phyloP scores from a whole-genome alignment of 2,113 vertebrate species.

The Megaleporinus macrocephalus region DNA sequence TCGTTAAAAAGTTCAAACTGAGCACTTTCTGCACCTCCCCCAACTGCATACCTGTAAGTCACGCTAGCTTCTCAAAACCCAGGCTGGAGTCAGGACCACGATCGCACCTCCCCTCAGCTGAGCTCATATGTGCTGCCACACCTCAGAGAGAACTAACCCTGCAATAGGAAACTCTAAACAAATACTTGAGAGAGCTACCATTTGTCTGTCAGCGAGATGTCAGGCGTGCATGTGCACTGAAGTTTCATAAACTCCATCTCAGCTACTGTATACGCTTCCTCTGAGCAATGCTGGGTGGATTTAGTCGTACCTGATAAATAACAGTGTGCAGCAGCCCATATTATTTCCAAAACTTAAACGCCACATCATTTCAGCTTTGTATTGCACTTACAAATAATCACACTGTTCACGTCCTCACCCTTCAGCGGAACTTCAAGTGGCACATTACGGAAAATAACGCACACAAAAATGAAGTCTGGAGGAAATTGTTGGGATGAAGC shows the following conservation, averaged over 20 bases:
- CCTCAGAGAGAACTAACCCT: not conserved
- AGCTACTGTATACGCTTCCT: not conserved
- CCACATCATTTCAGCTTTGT: not conserved
- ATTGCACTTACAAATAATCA: conserved; percentile 1
- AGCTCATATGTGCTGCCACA: not conserved
- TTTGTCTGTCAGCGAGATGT: conserved; percentile 1
- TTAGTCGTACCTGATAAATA: not conserved
- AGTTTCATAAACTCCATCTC: not conserved
- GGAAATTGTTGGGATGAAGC: not conserved
- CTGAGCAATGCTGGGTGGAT: not conserved
- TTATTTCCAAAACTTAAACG: not conserved
- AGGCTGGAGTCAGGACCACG: not conserved
- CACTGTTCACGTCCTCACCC: not conserved
- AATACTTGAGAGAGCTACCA: not conserved
- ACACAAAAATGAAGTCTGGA: not conserved
- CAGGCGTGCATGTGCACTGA: not conserved
- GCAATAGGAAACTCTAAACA: not conserved
- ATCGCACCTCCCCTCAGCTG: not conserved
- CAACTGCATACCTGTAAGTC: not conserved
- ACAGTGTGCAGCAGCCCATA: not conserved
- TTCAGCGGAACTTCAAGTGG: not conserved
- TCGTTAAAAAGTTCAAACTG: not conserved
- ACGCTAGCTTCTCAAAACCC: not conserved
- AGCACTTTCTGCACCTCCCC: not conserved
- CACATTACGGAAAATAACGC: not conserved